A percentile compares a stretch with the other conserved stretches of the same genome.
phyloP scores from a whole-genome alignment of 2,888 invertebrate genomes.

The Creontiades dilutus region DNA sequence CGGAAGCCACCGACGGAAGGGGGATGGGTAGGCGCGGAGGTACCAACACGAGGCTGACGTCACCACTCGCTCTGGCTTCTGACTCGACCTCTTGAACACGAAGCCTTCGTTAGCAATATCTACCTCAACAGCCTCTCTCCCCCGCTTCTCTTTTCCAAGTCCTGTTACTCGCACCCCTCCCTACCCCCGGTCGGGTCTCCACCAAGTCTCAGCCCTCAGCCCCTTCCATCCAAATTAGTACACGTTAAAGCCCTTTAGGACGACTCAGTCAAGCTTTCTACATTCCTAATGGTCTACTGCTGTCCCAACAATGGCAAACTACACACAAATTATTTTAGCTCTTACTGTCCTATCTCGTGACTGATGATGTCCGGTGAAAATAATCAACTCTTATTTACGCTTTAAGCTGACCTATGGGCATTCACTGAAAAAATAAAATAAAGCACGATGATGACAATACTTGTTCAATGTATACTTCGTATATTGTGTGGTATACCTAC shows the following conservation, averaged over 20 bases:
- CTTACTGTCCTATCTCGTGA: not conserved
- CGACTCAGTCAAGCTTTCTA: constrained; percentile 61
- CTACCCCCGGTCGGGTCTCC: not conserved
- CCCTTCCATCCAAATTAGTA: constrained; percentile 71
- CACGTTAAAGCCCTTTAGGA: constrained; percentile 67
- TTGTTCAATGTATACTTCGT: too few relatives aligned
- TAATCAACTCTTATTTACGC: not conserved
- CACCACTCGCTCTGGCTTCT: constrained; percentile 66
- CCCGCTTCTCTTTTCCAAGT: constrained; percentile 53
- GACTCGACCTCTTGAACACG: constrained; percentile 72
- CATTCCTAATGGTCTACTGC: constrained; percentile 67
- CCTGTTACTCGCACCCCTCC: not conserved
- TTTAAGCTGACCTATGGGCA: too few relatives aligned
- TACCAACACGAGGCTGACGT: constrained; percentile 63
- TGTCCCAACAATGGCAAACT: constrained; percentile 59
- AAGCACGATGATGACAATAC: too few relatives aligned
- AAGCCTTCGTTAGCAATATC: constrained; percentile 73
- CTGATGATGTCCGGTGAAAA: not conserved
- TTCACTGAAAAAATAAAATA: too few relatives aligned
- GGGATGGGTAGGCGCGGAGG: not conserved
- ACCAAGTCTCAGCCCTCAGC: constrained; percentile 41
- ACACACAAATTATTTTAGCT: constrained; percentile 47
- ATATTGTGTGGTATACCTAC: too few relatives aligned
- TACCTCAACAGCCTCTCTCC: constrained; percentile 67
- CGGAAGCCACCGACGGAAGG: not conserved